A percentile compares a stretch with the other conserved stretches of the same genome.
phyloP scores from a whole-genome alignment of 2,113 vertebrate genomes.

The Oplegnathus fasciatus region DNA sequence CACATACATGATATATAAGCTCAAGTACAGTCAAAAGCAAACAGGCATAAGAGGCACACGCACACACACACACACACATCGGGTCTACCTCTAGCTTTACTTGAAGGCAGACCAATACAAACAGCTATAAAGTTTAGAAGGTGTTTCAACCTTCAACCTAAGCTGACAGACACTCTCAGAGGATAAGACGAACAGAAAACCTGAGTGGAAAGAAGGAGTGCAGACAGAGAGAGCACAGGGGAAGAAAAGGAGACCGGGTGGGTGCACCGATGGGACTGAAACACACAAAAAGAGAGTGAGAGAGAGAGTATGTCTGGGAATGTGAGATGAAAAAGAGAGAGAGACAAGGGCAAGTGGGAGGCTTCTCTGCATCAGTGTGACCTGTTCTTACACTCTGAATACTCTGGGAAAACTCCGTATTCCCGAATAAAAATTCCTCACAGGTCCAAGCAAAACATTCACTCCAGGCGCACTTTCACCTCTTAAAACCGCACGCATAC shows the following conservation, averaged over 20 bases:
- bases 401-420: constrained; percentile 74
- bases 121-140: constrained; percentile 76
- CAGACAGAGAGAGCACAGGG: constrained; percentile 36
- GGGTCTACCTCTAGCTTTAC: constrained; percentile 31
- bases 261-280: constrained; percentile 46
- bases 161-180: constrained; percentile 66
- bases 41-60: neutral
- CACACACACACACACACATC: constrained; percentile 9
- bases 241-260: constrained; percentile 35
- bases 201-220: constrained; percentile 56
- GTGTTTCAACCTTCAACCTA: constrained; percentile 69
- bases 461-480: constrained; percentile 75
- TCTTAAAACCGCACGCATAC: constrained; percentile 48
- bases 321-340: constrained; percentile 60
- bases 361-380: constrained; percentile 62
- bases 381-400: constrained; percentile 65
- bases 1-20: neutral
- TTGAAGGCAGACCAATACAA: constrained; percentile 71
- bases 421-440: constrained; percentile 74
- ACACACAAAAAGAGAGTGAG: constrained; percentile 11
- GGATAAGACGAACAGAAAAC: constrained; percentile 64
- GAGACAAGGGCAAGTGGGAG: constrained; percentile 51
- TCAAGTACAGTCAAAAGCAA: constrained; percentile 15
- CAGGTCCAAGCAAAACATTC: constrained; percentile 81
- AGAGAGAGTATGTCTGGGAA: constrained; percentile 53